phyloP scores from a whole-genome alignment of 2,113 vertebrate genomes.

The Amazona guildingii region DNA sequence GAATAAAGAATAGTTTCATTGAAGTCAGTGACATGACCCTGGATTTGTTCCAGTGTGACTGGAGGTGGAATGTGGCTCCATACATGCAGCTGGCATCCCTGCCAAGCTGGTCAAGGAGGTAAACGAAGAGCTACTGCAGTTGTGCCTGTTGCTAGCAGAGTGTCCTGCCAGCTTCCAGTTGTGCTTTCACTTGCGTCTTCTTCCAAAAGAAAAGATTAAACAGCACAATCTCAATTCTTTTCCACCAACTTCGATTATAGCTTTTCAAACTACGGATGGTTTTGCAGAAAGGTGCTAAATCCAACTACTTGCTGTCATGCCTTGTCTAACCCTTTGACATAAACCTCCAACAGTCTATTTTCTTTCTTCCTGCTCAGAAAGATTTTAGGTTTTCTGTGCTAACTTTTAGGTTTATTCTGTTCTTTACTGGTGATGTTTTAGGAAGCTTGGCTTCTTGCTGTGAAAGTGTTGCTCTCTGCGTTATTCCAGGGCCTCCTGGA shows the following conservation, averaged over 20 bases:
- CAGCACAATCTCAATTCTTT: background rate
- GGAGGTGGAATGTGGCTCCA: constrained; percentile 8
- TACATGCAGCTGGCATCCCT: background rate
- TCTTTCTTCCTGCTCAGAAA: background rate
- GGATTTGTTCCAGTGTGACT: background rate
- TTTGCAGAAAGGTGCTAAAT: background rate
- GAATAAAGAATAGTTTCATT: constrained; percentile 23
- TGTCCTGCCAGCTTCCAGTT: background rate
- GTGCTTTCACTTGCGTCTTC: background rate
- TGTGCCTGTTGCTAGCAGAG: background rate
- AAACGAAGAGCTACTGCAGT: background rate
- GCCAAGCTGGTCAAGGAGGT: background rate
- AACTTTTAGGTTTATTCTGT: background rate
- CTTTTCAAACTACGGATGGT: background rate
- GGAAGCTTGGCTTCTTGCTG: background rate
- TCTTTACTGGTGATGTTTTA: background rate
- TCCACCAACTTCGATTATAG: background rate
- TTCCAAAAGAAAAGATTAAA: background rate
- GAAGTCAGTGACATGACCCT: constrained; percentile 24
- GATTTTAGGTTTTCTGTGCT: background rate
- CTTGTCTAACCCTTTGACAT: background rate
- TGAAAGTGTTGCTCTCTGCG: background rate
- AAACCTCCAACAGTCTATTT: background rate
- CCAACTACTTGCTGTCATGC: background rate
- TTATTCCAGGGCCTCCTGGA: background rate